Evolutionary conservation across 2,113 vertebrate genomes (phyloP), one percentile per base, ranked within the genome.

Genomic region (Poeciliopsis prolifica): DNA sequence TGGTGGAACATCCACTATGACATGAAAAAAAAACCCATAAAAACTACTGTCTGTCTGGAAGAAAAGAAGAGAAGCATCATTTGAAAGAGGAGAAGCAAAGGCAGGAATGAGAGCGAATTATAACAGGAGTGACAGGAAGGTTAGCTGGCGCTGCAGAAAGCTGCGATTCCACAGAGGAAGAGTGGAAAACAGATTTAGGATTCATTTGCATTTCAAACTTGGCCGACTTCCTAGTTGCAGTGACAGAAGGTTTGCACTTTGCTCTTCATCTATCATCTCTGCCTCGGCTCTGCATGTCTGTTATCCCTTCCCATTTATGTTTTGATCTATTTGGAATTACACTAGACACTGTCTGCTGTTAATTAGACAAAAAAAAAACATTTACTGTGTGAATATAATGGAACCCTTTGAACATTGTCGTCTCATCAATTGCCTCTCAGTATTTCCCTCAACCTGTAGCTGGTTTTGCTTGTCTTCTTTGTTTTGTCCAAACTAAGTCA

Each of bases 201-300:
- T 82, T 81, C 29, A 92, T 92, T 92, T 90, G 85, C 87, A 92
- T 90, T 87, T 92, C 89, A 89, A 90, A 88, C 79, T 80, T 33
- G 17, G 58, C 70, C 31, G 68, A 70, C 81, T 79, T 75, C 75
- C 72, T 63, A 65, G 13, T 30, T 48, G 80, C 61, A 7, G 29
- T 33, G 37, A 65, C 82, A 85, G 51, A 77, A 85, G 80, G 85
- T 87, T 26, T 63, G 61, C 71, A 54, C 77, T 66, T 72, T 29
- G 0, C 65, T 61, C 28, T 40, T 28, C 72, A 64, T 35, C 35
- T 80, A 60, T 65, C 68, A 68, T 40, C 35, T 76, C 3, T 22
- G 4, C 54, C 37, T 78, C 28, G 19, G 62, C 72, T 67, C 42
- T 30, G 12, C 11, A 70, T 17, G 44, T 14, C 26, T 37, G 29